These are phyloP conservation scores for Cephalotes varians DNA, from an alignment of 2,888 invertebrate species.

Conservation along the genomic window DNA sequence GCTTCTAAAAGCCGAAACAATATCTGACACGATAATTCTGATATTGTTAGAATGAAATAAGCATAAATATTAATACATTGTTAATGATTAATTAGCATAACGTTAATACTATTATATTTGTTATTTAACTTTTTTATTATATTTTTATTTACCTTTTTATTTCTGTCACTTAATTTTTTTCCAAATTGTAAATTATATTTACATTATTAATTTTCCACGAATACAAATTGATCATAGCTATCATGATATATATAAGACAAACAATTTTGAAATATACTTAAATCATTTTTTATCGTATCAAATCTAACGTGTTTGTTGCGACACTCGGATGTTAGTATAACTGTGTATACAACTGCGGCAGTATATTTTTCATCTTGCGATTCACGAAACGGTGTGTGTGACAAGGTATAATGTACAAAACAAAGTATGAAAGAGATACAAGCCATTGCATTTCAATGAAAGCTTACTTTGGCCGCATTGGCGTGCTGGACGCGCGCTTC, in stretches of 20 bases:
- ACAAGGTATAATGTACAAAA: conserved; percentile 17
- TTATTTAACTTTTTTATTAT: neutral
- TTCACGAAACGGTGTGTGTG: neutral
- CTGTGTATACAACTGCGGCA: neutral
- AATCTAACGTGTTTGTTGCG: neutral
- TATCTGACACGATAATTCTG: neutral
- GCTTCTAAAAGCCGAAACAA: conserved; percentile 25
- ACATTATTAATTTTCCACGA: neutral
- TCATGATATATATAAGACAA: neutral
- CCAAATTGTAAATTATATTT: neutral
- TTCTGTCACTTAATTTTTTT: neutral
- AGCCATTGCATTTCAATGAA: conserved; percentile 52
- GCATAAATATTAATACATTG: neutral
- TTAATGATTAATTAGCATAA: conserved; percentile 1
- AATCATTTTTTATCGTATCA: neutral
- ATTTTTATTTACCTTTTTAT: neutral
- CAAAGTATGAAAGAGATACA: conserved; percentile 35
- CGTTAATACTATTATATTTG: neutral
- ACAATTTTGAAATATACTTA: neutral
- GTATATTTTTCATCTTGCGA: conserved; percentile 20
- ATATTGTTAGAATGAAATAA: neutral
- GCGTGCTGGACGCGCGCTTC: conserved; percentile 46
- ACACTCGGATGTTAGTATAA: neutral
- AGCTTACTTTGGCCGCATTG: conserved; percentile 29
- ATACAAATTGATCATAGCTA: neutral